A percentile compares a stretch with the other conserved stretches of the same genome.
Evolutionary conservation across 2,797 vertebrate species (phyloP).

Genomic region (Hippoglossus hippoglossus): DNA sequence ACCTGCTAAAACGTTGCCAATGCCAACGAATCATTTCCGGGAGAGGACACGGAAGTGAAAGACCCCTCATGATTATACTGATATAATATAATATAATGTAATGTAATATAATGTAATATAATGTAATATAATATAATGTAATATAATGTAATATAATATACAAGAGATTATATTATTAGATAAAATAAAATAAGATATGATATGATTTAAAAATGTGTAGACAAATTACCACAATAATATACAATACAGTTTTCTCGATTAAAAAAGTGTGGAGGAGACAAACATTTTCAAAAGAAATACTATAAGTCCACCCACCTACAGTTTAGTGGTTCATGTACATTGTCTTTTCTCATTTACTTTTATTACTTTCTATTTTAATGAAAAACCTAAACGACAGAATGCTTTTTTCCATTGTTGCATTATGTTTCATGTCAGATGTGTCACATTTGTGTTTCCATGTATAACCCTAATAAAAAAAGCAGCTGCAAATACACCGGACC

Average conservation of each 20-base stretch:
- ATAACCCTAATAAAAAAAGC: not conserved
- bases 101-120: too few species aligned
- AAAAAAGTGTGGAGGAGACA: too few species aligned
- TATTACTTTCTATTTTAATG: too few species aligned
- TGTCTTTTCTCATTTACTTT: too few species aligned
- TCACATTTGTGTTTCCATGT: not conserved
- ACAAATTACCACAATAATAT: too few species aligned
- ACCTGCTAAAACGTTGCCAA: slow-evolving; percentile 84
- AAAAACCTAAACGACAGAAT: not conserved
- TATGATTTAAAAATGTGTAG: too few species aligned
- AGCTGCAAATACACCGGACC: not conserved
- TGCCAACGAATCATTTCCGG: slow-evolving; percentile 86
- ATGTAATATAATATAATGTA: too few species aligned
- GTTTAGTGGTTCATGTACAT: too few species aligned
- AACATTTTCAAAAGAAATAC: too few species aligned
- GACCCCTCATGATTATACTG: not conserved
- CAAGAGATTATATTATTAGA: not conserved
- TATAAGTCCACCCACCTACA: too few species aligned
- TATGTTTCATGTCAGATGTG: not conserved
- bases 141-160: too few species aligned
- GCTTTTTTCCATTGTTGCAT: not conserved
- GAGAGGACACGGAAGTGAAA: slow-evolving; percentile 74
- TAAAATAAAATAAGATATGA: not conserved
- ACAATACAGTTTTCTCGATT: too few species aligned
- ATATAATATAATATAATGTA: not conserved